Conservation (phyloP, 2,113 vertebrate species). For the Heloderma charlesbogerti region DNA sequence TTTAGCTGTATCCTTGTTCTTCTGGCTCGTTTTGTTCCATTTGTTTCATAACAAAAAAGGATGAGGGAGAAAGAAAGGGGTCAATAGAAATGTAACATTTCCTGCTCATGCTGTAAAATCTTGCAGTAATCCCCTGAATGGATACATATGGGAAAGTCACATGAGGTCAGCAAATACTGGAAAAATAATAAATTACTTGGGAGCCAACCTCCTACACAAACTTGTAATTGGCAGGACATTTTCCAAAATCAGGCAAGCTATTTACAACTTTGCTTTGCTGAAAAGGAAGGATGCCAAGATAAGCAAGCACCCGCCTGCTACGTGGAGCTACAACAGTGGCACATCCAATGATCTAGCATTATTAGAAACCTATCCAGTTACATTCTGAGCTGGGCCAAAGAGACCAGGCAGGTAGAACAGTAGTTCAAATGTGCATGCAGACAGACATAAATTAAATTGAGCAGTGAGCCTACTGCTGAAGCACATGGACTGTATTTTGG, state of each 20-base stretch:
- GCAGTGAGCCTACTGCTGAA: neutral
- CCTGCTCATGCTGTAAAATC: conserved; percentile 5
- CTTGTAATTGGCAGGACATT: conserved; percentile 3
- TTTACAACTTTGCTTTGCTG: conserved; percentile 2
- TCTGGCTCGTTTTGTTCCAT: neutral
- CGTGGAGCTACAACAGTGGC: neutral
- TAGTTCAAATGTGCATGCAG: neutral
- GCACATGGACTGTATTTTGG: neutral
- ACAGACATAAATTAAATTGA: no score
- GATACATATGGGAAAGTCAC: conserved; percentile 24
- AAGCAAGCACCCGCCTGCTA: neutral
- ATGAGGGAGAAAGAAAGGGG: neutral
- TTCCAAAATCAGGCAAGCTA: conserved; percentile 5
- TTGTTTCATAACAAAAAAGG: conserved; percentile 9
- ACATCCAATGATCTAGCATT: neutral
- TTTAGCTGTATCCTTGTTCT: neutral
- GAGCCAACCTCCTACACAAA: conserved; percentile 4
- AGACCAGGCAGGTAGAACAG: neutral
- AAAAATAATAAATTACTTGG: conserved; percentile 18
- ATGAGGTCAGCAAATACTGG: conserved; percentile 17
- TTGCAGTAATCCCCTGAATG: conserved; percentile 12
- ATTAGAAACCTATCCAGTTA: neutral
- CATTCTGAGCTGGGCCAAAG: neutral
- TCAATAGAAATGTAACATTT: neutral
- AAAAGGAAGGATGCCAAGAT: neutral